A percentile compares a stretch with the other conserved stretches of the same genome.
These are phyloP conservation scores for Apostichopus californicus DNA, from an alignment of 35 echinoderm and acorn worm genomes.

Conservation along the genomic window DNA sequence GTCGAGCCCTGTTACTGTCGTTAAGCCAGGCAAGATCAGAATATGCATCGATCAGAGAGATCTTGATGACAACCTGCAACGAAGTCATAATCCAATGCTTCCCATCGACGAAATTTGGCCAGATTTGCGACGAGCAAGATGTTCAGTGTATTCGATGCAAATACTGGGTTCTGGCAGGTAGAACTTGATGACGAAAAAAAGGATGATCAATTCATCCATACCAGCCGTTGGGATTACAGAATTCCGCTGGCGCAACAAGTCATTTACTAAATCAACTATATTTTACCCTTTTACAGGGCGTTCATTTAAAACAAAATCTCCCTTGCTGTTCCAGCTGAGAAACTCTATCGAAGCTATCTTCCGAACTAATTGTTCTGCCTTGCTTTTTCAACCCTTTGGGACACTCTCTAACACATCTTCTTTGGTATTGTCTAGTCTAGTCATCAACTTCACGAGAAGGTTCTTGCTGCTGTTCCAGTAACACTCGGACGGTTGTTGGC, in stretches of 20 bases:
- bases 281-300: background rate
- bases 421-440: no score
- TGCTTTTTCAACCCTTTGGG: conserved; percentile 33
- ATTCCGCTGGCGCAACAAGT: background rate
- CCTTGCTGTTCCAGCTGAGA: conserved; percentile 1
- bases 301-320: background rate
- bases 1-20: conserved; percentile 51
- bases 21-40: conserved; percentile 47
- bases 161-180: no score
- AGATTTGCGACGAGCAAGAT: background rate
- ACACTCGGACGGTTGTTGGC: no score
- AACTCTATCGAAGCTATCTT: conserved; percentile 3
- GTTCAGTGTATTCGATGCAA: no score
- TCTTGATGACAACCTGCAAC: background rate
- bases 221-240: background rate
- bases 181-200: no score
- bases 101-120: background rate
- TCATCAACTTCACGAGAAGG: no score
- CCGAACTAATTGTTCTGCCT: conserved; percentile 11
- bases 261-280: conserved; percentile 12
- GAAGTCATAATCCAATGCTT: conserved; percentile 9
- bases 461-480: no score
- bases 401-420: conserved; percentile 11
- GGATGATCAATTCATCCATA: background rate
- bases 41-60: background rate